phyloP scores from a whole-genome alignment of 2,113 vertebrate genomes.

The Naja naja region DNA sequence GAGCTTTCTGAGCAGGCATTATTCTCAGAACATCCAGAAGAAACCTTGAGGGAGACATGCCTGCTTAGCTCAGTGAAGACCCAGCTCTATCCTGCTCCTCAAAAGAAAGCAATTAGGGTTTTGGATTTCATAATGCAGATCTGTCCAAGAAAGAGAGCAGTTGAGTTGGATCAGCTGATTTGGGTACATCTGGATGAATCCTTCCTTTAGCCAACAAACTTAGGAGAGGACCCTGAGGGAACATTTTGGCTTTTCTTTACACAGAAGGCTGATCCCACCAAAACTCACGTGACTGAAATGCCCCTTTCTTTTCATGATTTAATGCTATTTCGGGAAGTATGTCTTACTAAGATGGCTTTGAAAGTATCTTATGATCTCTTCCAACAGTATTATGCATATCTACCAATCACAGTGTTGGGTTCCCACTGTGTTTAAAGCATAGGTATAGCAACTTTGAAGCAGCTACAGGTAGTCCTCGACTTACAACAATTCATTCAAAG shows the following conservation, averaged over 20 bases:
- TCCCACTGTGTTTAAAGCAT: neutral
- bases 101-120: neutral
- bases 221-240: neutral
- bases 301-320: neutral
- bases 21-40: neutral
- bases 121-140: neutral
- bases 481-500: neutral
- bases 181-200: neutral
- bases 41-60: neutral
- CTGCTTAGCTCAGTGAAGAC: neutral
- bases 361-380: neutral
- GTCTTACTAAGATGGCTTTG: neutral
- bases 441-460: neutral
- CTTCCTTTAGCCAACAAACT: neutral
- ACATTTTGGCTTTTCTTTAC: neutral
- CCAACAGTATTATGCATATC: neutral
- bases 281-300: neutral
- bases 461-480: neutral
- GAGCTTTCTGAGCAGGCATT: too few relatives aligned
- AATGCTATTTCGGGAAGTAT: neutral
- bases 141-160: neutral
- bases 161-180: neutral
- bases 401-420: neutral
- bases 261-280: neutral
- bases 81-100: too few relatives aligned